These are phyloP conservation scores for Probosciger aterrimus DNA, from an alignment of 2,113 vertebrate genomes.

Conservation along the genomic window DNA sequence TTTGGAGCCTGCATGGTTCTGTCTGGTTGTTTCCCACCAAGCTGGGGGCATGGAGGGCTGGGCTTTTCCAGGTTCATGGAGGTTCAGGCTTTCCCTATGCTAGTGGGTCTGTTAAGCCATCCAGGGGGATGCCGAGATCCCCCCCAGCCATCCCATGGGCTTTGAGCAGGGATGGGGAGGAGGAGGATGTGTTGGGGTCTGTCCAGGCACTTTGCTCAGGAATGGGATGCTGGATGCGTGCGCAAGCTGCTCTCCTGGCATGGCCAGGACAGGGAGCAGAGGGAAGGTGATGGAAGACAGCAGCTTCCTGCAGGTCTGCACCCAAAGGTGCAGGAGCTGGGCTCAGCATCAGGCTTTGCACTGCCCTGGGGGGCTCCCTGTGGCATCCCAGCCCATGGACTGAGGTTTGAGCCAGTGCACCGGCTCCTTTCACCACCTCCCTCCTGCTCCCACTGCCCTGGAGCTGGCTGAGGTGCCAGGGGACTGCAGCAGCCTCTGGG, in stretches of 20 bases:
- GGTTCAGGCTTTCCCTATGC: neutral
- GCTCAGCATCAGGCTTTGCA: neutral
- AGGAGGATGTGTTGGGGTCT: neutral
- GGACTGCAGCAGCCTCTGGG: neutral
- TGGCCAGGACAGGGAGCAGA: neutral
- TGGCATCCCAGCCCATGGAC: neutral
- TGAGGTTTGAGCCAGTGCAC: neutral
- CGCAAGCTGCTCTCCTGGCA: neutral
- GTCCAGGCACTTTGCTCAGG: neutral
- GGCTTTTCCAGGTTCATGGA: too few relatives aligned
- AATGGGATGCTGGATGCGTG: neutral
- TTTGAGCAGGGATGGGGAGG: neutral
- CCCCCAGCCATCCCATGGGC: neutral
- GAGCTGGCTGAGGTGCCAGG: fast-evolving
- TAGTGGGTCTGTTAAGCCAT: fast-evolving
- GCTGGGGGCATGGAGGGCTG: neutral
- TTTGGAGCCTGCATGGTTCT: fast-evolving
- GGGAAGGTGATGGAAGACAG: neutral
- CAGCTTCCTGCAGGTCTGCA: neutral
- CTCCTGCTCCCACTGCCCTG: neutral
- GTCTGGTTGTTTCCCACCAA: neutral
- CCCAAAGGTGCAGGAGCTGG: neutral
- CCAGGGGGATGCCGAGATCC: neutral
- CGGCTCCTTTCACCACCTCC: neutral
- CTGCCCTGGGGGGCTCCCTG: fast-evolving